phyloP scores from a whole-genome alignment of 1,140 invertebrate genomes.

The Papilio polytes region DNA sequence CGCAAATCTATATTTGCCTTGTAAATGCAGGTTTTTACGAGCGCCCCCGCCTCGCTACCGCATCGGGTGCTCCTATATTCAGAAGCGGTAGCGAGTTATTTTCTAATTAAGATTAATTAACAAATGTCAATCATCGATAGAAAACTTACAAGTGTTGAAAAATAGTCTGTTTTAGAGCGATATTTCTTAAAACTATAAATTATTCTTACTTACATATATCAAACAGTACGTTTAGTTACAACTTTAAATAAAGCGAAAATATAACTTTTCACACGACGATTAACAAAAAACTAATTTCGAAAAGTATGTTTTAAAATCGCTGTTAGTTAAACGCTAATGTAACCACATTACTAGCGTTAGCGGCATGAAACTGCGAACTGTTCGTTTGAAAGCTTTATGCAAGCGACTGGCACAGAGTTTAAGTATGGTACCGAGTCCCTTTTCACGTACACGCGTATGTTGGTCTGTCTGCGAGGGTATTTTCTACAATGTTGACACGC shows the following conservation, averaged over 20 bases:
- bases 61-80: constrained; percentile 27
- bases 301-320: background rate
- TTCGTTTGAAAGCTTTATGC: constrained; percentile 60
- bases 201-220: background rate
- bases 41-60: constrained; percentile 61
- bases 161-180: background rate
- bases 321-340: constrained; percentile 13
- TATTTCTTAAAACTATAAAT: too few relatives aligned
- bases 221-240: background rate
- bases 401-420: constrained; percentile 38
- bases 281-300: background rate
- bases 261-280: background rate
- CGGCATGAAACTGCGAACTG: constrained; percentile 57
- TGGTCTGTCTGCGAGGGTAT: constrained; percentile 23
- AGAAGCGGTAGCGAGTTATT: constrained; percentile 50
- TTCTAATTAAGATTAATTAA: constrained; percentile 16
- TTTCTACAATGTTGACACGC: constrained; percentile 36
- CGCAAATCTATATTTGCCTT: constrained; percentile 77
- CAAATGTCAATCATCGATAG: background rate
- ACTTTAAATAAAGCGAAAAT: background rate
- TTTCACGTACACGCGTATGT: constrained; percentile 43
- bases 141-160: background rate
- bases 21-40: constrained; percentile 77
- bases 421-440: constrained; percentile 17
- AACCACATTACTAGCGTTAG: constrained; percentile 41